phyloP scores from a whole-genome alignment of 2,888 invertebrate species.

The Diarsia brunnea region DNA sequence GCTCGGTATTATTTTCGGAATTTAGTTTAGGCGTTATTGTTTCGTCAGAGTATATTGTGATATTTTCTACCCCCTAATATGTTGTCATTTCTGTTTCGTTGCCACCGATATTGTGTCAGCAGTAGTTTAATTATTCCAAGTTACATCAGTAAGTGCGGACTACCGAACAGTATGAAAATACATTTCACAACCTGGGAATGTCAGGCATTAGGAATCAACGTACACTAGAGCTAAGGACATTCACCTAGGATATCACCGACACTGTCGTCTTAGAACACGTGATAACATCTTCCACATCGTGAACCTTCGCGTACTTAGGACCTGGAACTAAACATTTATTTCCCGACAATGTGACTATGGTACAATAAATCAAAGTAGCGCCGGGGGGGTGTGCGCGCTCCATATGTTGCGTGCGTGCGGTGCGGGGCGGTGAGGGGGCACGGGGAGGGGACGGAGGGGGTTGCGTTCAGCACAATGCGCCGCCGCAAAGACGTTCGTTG shows the following conservation, averaged over 20 bases:
- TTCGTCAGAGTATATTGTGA: background rate
- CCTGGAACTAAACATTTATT: constrained; percentile 44
- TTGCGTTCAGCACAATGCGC: constrained; percentile 80
- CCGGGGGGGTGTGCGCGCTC: constrained; percentile 69
- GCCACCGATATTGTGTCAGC: background rate
- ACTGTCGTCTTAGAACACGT: constrained; percentile 25
- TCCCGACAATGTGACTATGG: constrained; percentile 59
- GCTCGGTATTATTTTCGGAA: constrained; percentile 33
- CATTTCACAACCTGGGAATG: background rate
- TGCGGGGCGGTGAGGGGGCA: constrained; percentile 10
- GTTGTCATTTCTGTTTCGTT: background rate
- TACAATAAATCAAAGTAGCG: constrained; percentile 62
- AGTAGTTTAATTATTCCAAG: background rate
- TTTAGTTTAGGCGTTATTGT: background rate
- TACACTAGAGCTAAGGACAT: background rate
- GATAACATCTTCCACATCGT: constrained; percentile 40
- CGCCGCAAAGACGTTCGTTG: constrained; percentile 90
- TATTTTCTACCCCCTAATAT: background rate
- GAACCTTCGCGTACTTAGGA: constrained; percentile 18
- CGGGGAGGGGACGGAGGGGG: constrained; percentile 64
- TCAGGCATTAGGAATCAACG: background rate
- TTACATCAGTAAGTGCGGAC: background rate
- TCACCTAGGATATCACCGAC: constrained; percentile 2
- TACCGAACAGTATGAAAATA: background rate
- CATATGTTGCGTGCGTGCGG: constrained; percentile 74